These are phyloP conservation scores for Orthochromis indermauri DNA, from an alignment of 2,113 vertebrate species.

Conservation along the genomic window DNA sequence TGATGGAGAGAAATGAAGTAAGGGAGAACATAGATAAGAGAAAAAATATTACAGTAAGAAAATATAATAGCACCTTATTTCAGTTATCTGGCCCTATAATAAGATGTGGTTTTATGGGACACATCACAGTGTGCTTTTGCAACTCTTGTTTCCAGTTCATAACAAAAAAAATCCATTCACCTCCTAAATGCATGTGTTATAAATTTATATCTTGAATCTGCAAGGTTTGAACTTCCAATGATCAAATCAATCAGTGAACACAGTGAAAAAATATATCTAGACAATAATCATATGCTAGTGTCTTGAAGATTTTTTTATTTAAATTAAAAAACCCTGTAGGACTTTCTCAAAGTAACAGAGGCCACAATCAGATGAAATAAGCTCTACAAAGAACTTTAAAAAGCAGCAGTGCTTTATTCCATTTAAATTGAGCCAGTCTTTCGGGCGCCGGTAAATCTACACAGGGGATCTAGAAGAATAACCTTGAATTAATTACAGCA, in stretches of 20 bases:
- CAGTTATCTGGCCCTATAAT: not conserved
- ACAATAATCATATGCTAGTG: not conserved
- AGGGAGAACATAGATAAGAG: not conserved
- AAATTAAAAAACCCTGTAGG: not conserved
- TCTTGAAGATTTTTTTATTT: not conserved
- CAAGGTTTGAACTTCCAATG: not conserved
- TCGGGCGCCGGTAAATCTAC: rapidly evolving
- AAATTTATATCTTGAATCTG: not conserved
- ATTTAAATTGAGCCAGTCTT: not conserved
- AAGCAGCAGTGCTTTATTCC: not conserved
- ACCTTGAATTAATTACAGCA: not conserved
- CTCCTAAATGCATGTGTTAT: not conserved
- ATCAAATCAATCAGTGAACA: not conserved
- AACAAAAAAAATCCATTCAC: rapidly evolving
- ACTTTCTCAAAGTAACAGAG: not conserved
- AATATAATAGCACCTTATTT: not conserved
- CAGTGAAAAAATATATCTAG: not conserved
- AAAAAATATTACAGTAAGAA: not conserved
- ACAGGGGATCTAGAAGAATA: not conserved
- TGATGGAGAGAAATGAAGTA: not conserved
- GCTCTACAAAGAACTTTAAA: not conserved
- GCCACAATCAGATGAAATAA: not conserved
- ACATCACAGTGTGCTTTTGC: not conserved
- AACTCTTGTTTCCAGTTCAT: not conserved
- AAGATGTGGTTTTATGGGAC: not conserved